Evolutionary conservation across 2,113 vertebrate genomes (phyloP).

Genomic region (Rhynchomys soricoides): DNA sequence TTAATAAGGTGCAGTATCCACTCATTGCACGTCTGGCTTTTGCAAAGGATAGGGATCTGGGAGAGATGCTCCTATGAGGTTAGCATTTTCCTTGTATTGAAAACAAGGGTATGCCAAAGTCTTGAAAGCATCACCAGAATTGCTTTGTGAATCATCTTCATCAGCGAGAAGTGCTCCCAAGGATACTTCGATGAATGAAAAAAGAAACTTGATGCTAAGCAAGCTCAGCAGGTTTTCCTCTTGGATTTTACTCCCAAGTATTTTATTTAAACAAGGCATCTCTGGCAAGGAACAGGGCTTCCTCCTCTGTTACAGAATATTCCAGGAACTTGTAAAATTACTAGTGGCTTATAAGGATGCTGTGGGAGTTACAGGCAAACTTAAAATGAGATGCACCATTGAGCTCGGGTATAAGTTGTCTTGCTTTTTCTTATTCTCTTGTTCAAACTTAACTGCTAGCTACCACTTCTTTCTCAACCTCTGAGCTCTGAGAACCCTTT

Average conservation of each 20-base stretch:
- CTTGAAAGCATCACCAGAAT: not conserved
- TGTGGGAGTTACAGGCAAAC: not conserved
- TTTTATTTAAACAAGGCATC: constrained; percentile 39
- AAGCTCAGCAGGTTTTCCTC: constrained; percentile 47
- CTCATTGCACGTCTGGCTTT: constrained; percentile 56
- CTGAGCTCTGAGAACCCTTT: not conserved
- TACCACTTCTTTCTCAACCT: not conserved
- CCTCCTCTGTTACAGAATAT: constrained; percentile 26
- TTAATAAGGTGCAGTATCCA: constrained; percentile 63
- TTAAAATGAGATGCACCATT: not conserved
- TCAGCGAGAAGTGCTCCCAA: constrained; percentile 3
- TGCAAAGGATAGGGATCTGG: constrained; percentile 40
- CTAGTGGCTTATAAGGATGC: not conserved
- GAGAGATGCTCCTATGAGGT: constrained; percentile 14
- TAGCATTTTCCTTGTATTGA: not conserved
- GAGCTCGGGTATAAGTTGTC: not conserved
- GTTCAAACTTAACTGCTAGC: not conserved
- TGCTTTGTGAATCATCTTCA: not conserved
- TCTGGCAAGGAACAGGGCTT: not conserved
- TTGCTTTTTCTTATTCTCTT: not conserved
- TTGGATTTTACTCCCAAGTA: constrained; percentile 28
- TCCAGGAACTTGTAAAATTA: constrained; percentile 52
- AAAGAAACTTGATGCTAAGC: not conserved
- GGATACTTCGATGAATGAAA: not conserved
- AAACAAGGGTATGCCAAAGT: not conserved